Conservation (phyloP, 2,113 vertebrate genomes). For the Datnioides undecimradiatus region DNA sequence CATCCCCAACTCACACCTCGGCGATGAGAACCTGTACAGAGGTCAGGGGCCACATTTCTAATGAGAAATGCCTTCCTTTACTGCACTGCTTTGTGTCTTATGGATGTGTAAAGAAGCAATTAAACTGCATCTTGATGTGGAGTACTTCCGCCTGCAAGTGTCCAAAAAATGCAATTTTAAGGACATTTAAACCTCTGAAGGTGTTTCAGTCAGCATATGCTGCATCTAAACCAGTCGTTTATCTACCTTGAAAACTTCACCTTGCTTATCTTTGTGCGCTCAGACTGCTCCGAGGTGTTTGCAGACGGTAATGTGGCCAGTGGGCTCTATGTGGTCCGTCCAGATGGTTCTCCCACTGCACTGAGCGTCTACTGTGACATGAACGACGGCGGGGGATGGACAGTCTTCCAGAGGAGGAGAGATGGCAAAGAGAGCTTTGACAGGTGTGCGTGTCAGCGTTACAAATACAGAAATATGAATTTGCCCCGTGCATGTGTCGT, state of each 20-base stretch:
- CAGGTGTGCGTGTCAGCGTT: constrained; percentile 77
- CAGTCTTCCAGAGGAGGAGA: constrained; percentile 90
- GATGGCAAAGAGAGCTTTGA: constrained; percentile 90
- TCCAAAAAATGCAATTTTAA: too few species aligned
- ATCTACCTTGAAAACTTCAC: not conserved
- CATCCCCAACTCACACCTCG: constrained; percentile 66
- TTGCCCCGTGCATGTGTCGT: not conserved
- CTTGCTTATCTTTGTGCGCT: not conserved
- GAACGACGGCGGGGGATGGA: constrained; percentile 93
- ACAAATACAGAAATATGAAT: not conserved
- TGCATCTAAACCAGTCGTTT: not conserved
- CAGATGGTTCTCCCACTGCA: constrained; percentile 78
- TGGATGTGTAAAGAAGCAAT: too few species aligned
- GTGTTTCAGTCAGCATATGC: too few species aligned
- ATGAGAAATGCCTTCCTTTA: not conserved
- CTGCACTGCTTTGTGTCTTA: too few species aligned
- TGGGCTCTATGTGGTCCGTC: constrained; percentile 90
- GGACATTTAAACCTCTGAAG: too few species aligned
- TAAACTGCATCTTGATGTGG: too few species aligned
- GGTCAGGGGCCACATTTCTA: constrained; percentile 25
- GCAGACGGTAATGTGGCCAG: constrained; percentile 84
- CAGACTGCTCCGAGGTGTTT: constrained; percentile 76
- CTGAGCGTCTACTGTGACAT: constrained; percentile 87
- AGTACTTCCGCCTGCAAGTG: too few species aligned
- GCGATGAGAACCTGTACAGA: constrained; percentile 52